Percentiles rank a stretch among this genome's conserved stretches.
Conservation (phyloP, 2,888 invertebrate genomes). For the Isotomurus palustris region DNA sequence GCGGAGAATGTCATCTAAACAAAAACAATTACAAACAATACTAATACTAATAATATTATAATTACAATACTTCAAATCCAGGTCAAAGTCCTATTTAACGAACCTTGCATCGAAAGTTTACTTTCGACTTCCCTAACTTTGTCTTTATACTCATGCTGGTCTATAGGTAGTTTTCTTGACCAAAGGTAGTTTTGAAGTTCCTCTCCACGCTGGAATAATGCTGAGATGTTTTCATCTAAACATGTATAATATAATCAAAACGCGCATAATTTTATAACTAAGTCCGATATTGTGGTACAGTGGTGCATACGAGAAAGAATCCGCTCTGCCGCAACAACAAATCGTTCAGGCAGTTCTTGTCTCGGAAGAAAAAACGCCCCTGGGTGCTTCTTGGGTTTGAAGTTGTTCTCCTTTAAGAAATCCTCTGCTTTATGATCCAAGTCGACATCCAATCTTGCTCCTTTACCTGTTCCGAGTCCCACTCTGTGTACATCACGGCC, state of each 20-base stretch:
- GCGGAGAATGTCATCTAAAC: slow-evolving; percentile 41
- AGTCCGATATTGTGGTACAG: background rate
- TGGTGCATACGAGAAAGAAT: slow-evolving; percentile 53
- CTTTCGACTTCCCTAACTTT: slow-evolving; percentile 50
- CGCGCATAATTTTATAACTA: background rate
- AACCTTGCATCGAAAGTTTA: slow-evolving; percentile 51
- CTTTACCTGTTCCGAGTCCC: slow-evolving; percentile 27
- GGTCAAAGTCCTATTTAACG: slow-evolving; percentile 47
- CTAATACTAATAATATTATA: too few species aligned
- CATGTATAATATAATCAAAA: background rate
- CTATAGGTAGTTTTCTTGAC: slow-evolving; percentile 62
- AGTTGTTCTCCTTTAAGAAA: slow-evolving; percentile 51
- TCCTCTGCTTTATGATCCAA: slow-evolving; percentile 31
- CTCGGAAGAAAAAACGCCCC: slow-evolving; percentile 60
- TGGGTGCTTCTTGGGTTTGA: slow-evolving; percentile 68
- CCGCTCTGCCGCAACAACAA: slow-evolving; percentile 57
- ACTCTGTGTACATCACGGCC: too few species aligned
- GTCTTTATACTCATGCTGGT: slow-evolving; percentile 55
- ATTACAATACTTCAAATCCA: background rate
- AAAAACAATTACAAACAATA: slow-evolving; percentile 11
- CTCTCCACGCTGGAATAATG: slow-evolving; percentile 56
- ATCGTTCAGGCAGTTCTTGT: slow-evolving; percentile 59
- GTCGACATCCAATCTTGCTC: slow-evolving; percentile 19
- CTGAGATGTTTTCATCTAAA: slow-evolving; percentile 59
- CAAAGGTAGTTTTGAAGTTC: slow-evolving; percentile 59